Base-by-base conservation (phyloP, 2,888 invertebrate species). In the Eupelmus urozonus region DNA sequence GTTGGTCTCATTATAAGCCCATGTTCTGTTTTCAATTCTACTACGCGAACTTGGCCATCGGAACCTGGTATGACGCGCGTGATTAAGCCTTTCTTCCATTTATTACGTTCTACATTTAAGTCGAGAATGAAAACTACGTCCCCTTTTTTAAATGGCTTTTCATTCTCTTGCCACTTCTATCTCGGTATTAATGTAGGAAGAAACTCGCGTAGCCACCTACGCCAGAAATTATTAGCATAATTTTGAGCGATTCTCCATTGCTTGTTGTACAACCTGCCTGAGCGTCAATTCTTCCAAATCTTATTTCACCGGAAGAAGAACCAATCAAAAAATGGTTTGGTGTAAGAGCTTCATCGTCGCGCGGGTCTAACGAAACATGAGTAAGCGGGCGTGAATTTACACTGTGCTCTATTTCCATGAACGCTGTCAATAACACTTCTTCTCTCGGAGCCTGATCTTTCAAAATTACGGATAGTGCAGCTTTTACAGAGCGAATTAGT, bases 31-130 rank as follows among this genome's bases (percentile, higher is more conserved):
- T 18, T 29, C 18, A 62, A 40, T 42, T 62, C 62, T 5, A 23
- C 62, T 20, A 62, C 62, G 9, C 62, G 29, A 9, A 40, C 42
- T 42, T 62, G 20, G 0, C 62, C 40, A 13, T 62, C 62, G 2
- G 40, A 4, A 9, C 23, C 62, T 2, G 42, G 62, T 1, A 40
- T 23, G 2, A 62, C 40, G 0, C 23, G 7, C 1, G 18, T 23
- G 11, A 62, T 40, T 18, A n/a, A 0, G 11, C 62, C 62, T 23
- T 62, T 62, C 23, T 20, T 40, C 42, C 62, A 62, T 23, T 62
- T 40, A 40, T 62, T 62, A n/a, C 62, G 18, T 13, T 7, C 13
- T 11, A 11, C 16, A 42, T 62, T 40, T 0, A 20, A 7, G 11
- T 62, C 62, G 0, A 62, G 5, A 40, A 42, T 42, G 9, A 62